phyloP scores from a whole-genome alignment of 2,113 vertebrate species.

The Oophaga pumilio region DNA sequence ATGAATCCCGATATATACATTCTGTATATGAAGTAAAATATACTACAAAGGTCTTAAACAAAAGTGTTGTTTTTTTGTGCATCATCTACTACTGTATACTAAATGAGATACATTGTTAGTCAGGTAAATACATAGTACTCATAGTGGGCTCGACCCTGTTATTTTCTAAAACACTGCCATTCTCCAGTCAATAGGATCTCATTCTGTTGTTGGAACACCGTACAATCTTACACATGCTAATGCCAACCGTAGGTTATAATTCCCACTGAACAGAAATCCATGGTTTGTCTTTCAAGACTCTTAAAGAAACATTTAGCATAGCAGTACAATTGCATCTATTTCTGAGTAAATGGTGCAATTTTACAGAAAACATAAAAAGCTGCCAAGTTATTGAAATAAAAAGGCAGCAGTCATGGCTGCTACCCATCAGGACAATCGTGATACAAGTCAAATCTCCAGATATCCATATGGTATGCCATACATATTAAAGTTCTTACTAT shows the following conservation, averaged over 20 bases:
- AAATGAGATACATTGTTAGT: not conserved
- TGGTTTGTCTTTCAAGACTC: not conserved
- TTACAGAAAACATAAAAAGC: not conserved
- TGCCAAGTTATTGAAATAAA: not conserved
- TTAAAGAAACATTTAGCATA: not conserved
- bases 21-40: too few relatives aligned
- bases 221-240: not conserved
- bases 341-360: not conserved
- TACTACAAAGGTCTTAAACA: not conserved
- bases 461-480: not conserved
- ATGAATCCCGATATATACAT: too few relatives aligned
- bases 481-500: too few relatives aligned
- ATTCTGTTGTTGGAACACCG: not conserved
- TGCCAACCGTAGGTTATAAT: not conserved
- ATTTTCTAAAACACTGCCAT: not conserved
- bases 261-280: not conserved
- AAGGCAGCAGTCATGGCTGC: not conserved
- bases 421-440: not conserved
- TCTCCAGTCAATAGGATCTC: not conserved
- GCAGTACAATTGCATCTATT: slow-evolving; percentile 10
- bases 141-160: not conserved
- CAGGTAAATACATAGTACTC: not conserved
- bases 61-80: not conserved
- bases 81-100: not conserved
- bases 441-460: not conserved